Evolutionary conservation across 2,888 invertebrate genomes (phyloP).

Genomic region (Vannuccia rotundouncinata): DNA sequence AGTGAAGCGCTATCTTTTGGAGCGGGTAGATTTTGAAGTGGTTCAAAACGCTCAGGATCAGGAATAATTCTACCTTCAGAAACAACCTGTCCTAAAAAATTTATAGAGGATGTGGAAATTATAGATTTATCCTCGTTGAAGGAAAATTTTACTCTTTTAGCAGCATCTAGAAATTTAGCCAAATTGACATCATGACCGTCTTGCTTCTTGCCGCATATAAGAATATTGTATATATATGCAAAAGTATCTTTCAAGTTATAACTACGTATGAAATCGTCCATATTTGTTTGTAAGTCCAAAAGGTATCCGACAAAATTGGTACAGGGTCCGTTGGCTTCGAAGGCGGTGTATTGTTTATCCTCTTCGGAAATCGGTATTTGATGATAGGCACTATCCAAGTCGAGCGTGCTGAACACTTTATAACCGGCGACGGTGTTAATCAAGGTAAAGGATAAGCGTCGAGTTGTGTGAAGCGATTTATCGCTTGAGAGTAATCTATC

Average conservation of each 20-base stretch:
- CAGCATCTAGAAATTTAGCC: constrained; percentile 1
- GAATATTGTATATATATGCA: constrained; percentile 1
- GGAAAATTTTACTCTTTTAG: not conserved
- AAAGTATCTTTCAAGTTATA: constrained; percentile 29
- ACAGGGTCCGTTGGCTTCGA: constrained; percentile 28
- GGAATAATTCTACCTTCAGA: constrained; percentile 24
- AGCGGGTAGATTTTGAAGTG: not conserved
- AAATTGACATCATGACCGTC: constrained; percentile 22
- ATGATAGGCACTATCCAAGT: constrained; percentile 33
- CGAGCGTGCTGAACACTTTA: constrained; percentile 18
- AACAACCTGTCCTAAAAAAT: constrained; percentile 10
- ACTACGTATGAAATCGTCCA: constrained; percentile 20
- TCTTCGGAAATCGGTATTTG: not conserved
- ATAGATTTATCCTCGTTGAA: constrained; percentile 16
- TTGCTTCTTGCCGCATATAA: constrained; percentile 1
- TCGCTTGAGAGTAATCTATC: constrained; percentile 42
- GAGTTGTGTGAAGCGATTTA: constrained; percentile 42
- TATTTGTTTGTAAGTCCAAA: constrained; percentile 25
- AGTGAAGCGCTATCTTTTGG: not conserved
- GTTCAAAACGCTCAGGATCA: not conserved
- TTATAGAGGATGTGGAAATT: not conserved
- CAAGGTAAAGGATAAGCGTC: constrained; percentile 42
- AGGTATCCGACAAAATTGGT: constrained; percentile 27
- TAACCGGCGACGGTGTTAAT: not conserved
- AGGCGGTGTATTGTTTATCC: constrained; percentile 30